These are phyloP conservation scores for Drosophila novamexicana DNA, from an alignment of 1,140 invertebrate genomes.

Conservation along the genomic window DNA sequence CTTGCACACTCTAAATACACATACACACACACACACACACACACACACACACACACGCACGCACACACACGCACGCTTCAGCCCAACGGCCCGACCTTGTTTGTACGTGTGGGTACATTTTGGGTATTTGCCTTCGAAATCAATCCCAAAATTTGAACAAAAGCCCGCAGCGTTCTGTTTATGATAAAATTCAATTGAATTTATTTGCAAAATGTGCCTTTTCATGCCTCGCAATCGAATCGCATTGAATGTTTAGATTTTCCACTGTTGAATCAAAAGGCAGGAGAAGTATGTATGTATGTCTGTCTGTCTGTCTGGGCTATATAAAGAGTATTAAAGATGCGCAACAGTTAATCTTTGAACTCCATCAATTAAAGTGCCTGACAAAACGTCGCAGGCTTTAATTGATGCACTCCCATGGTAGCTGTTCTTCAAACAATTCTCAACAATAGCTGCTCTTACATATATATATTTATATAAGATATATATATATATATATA, in stretches of 20 bases:
- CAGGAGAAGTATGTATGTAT: not conserved
- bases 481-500: not conserved
- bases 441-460: conserved; percentile 1
- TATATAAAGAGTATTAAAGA: conserved; percentile 5
- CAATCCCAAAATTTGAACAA: conserved; percentile 72
- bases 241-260: conserved; percentile 79
- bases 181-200: conserved; percentile 69
- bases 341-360: conserved; percentile 67
- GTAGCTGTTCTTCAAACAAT: not conserved
- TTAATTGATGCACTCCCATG: conserved; percentile 54
- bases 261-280: conserved; percentile 20
- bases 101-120: conserved; percentile 31
- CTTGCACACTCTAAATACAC: conserved; percentile 3
- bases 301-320: not conserved
- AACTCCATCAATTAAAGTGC: conserved; percentile 70
- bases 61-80: conserved; percentile 1
- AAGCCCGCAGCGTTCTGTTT: conserved; percentile 69
- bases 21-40: not conserved
- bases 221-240: conserved; percentile 52
- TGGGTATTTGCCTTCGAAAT: conserved; percentile 53
- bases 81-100: conserved; percentile 1
- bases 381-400: conserved; percentile 37
- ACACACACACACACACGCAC: conserved; percentile 4
- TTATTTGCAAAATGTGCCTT: conserved; percentile 59
- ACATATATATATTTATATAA: not conserved